Percentiles rank a stretch among this genome's conserved stretches.
phyloP scores from a whole-genome alignment of 2,797 vertebrate species.

The Buphagus erythrorhynchus region DNA sequence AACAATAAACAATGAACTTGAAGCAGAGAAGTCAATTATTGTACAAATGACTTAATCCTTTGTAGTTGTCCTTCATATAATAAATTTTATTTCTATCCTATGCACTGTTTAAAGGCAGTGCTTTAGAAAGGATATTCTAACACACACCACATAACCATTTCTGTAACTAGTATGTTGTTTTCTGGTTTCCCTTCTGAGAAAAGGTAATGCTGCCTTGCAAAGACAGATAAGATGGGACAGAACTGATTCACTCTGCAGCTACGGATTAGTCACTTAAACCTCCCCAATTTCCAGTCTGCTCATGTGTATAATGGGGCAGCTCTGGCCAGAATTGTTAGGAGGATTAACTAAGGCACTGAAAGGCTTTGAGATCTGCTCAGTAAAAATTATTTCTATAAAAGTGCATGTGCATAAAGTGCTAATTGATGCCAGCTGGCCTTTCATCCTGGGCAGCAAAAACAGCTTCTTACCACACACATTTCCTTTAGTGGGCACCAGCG shows the following conservation, averaged over 20 bases:
- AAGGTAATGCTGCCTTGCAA: neutral
- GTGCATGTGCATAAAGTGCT: neutral
- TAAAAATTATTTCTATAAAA: constrained; percentile 21
- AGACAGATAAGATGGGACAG: neutral
- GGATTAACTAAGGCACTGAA: neutral
- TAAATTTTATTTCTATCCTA: neutral
- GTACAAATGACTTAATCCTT: neutral
- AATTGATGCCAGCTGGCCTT: constrained; percentile 39
- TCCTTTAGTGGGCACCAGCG: neutral
- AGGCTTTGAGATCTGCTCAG: neutral
- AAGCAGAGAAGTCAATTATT: constrained; percentile 1
- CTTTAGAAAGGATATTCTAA: neutral
- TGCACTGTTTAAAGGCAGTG: neutral
- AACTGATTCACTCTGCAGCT: neutral
- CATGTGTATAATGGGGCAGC: neutral
- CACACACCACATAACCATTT: neutral
- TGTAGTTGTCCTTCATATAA: neutral
- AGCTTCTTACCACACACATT: neutral
- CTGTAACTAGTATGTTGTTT: neutral
- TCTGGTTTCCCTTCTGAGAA: neutral
- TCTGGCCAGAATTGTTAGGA: neutral
- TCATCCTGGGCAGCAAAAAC: neutral
- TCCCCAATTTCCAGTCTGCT: neutral
- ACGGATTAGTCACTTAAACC: neutral
- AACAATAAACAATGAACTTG: neutral